Percentiles rank a stretch among this genome's conserved stretches.
These are phyloP conservation scores for Limosa lapponica DNA, from an alignment of 2,797 vertebrate species.

Conservation along the genomic window DNA sequence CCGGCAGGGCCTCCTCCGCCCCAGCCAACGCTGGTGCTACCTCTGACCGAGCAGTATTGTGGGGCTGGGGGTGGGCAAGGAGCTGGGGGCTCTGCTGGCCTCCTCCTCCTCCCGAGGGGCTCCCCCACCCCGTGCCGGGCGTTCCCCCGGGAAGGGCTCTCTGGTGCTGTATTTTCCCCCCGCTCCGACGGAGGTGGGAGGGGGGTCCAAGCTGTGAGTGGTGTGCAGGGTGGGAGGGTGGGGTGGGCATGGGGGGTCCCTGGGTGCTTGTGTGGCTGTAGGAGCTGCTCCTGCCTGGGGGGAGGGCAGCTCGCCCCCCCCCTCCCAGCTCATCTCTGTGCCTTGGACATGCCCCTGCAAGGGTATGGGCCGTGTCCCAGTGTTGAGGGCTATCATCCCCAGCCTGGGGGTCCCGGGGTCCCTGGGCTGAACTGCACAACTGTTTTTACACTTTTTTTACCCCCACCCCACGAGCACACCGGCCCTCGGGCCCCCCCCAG, in stretches of 20 bases:
- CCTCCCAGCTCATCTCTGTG: background rate
- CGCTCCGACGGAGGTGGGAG: fast-evolving
- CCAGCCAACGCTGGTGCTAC: background rate
- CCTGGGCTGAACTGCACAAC: slow-evolving; percentile 2
- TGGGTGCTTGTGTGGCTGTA: background rate
- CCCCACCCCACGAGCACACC: background rate
- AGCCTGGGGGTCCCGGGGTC: background rate
- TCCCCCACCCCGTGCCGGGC: background rate
- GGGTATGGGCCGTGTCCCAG: background rate
- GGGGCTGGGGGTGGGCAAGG: background rate
- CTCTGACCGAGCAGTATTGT: slow-evolving; percentile 31
- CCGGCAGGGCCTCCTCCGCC: background rate
- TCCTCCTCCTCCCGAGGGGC: background rate
- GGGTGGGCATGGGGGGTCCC: background rate
- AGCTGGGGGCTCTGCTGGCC: background rate
- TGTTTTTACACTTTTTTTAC: slow-evolving; percentile 55
- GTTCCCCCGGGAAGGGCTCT: background rate
- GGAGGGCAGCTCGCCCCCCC: background rate
- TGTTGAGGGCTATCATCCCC: background rate
- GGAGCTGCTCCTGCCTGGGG: background rate
- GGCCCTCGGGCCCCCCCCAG: background rate
- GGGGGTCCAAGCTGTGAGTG: background rate
- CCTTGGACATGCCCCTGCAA: background rate
- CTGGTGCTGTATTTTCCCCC: background rate
- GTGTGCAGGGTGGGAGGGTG: background rate